These are phyloP conservation scores for Wiebesia pumilae DNA, from an alignment of 1,140 invertebrate species.

Conservation along the genomic window DNA sequence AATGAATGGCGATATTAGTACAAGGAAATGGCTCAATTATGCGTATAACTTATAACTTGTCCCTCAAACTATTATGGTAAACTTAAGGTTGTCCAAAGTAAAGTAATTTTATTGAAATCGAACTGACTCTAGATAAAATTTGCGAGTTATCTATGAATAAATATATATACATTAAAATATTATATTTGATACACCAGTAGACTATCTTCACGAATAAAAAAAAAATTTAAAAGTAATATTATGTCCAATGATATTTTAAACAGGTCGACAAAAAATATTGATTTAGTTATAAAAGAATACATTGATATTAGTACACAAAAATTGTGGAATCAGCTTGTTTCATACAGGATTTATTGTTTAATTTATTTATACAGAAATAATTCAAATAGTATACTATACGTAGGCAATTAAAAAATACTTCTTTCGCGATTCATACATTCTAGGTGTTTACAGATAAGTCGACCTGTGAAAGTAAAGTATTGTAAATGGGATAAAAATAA, in stretches of 20 bases:
- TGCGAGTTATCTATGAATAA: background rate
- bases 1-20: background rate
- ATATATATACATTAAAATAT: no score
- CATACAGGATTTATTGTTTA: background rate
- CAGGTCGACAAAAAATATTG: no score
- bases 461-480: background rate
- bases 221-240: no score
- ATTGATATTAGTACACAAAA: background rate
- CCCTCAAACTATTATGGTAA: background rate
- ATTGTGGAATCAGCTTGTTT: background rate
- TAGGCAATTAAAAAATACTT: background rate
- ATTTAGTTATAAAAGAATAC: no score
- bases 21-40: no score
- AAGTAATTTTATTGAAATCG: background rate
- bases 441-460: background rate
- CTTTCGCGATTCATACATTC: background rate
- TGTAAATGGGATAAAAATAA: slow-evolving; percentile 9
- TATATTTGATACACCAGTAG: no score
- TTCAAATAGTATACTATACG: background rate
- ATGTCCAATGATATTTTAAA: no score
- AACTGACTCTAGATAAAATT: background rate
- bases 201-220: no score
- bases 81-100: background rate
- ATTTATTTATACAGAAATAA: background rate
- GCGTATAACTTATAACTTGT: background rate